phyloP scores from a whole-genome alignment of 2,888 invertebrate genomes.

The Orthosia cruda region DNA sequence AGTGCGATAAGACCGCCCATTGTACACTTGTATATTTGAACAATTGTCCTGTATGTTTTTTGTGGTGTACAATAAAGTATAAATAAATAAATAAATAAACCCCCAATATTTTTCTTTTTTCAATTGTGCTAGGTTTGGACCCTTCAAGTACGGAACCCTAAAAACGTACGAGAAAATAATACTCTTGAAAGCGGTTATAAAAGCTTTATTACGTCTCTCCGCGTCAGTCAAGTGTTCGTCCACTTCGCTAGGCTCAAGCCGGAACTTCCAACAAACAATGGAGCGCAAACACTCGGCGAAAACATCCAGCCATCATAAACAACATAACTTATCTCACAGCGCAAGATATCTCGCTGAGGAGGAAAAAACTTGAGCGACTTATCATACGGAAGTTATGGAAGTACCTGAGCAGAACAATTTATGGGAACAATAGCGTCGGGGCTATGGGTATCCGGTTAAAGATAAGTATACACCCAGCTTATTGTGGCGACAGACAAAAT shows the following conservation, averaged over 20 bases:
- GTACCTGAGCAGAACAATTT: constrained; percentile 25
- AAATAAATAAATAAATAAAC: too few species aligned
- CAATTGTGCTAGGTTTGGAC: too few species aligned
- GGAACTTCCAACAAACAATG: constrained; percentile 12
- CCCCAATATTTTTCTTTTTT: too few species aligned
- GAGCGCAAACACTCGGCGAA: constrained; percentile 25
- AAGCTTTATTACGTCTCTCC: constrained; percentile 2
- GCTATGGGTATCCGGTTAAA: not conserved
- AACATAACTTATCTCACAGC: constrained; percentile 34
- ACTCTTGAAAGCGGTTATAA: not conserved
- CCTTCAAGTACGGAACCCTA: too few species aligned
- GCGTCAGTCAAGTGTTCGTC: not conserved
- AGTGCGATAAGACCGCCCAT: too few species aligned
- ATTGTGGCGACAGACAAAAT: not conserved
- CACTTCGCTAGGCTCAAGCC: not conserved
- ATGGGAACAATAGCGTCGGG: not conserved
- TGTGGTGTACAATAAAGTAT: too few species aligned
- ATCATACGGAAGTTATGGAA: constrained; percentile 24
- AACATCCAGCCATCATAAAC: constrained; percentile 39
- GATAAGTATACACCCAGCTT: not conserved
- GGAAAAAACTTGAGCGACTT: constrained; percentile 38
- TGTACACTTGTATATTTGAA: too few species aligned
- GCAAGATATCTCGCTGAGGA: constrained; percentile 26
- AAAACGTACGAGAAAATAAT: not conserved
- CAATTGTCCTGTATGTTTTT: too few species aligned